phyloP scores from a whole-genome alignment of 2,797 vertebrate genomes.

The Brotula barbata region DNA sequence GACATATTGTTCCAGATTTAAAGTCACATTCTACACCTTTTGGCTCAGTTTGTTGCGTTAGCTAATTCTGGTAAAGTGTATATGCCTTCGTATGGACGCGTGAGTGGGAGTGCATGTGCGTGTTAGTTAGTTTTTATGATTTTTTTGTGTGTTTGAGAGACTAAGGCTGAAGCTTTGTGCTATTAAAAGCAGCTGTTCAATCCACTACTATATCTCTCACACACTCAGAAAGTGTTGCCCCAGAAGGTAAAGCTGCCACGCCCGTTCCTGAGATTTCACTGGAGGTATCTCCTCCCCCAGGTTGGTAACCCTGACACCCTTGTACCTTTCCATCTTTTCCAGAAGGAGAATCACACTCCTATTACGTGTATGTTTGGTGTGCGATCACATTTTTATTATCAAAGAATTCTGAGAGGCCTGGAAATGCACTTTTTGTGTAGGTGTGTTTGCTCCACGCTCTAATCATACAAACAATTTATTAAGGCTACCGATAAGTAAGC shows the following conservation, averaged over 20 bases:
- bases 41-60: no score
- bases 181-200: conserved; percentile 74
- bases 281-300: conserved; percentile 80
- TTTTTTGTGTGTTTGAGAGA: conserved; percentile 33
- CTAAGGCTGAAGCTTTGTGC: conserved; percentile 71
- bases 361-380: conserved; percentile 67
- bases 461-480: conserved; percentile 5
- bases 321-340: conserved; percentile 7
- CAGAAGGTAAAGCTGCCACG: conserved; percentile 71
- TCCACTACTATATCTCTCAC: conserved; percentile 79
- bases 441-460: conserved; percentile 21
- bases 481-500: conserved; percentile 9
- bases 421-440: conserved; percentile 47
- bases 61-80: conserved; percentile 21
- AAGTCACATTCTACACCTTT: no score
- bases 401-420: conserved; percentile 56
- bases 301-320: conserved; percentile 73
- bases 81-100: conserved; percentile 28
- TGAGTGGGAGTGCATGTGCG: conserved; percentile 39
- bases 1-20: no score
- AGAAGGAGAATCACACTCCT: conserved; percentile 64
- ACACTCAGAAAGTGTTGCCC: conserved; percentile 80
- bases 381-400: conserved; percentile 47
- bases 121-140: no score
- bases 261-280: conserved; percentile 77